A percentile compares a stretch with the other conserved stretches of the same genome.
These are phyloP conservation scores for Caenorhabditis japonica DNA, from an alignment of 2,888 invertebrate genomes.

Conservation along the genomic window DNA sequence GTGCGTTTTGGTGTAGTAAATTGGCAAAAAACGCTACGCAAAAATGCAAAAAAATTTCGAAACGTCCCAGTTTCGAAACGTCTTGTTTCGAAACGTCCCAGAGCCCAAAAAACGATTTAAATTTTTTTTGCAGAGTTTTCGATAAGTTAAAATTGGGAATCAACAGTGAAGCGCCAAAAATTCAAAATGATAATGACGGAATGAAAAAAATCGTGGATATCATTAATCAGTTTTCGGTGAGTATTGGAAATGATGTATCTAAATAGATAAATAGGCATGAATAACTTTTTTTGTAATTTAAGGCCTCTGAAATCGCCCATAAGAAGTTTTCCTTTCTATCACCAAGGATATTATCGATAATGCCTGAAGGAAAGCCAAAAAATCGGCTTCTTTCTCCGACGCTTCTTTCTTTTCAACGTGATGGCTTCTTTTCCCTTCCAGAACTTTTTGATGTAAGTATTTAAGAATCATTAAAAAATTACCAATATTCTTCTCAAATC, in stretches of 20 bases:
- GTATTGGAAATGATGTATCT: too few relatives aligned
- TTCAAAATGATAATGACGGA: constrained; percentile 37
- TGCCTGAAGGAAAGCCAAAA: constrained; percentile 59
- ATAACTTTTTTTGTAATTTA: too few relatives aligned
- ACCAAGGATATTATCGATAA: constrained; percentile 64
- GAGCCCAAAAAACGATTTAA: not conserved
- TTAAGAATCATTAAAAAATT: too few relatives aligned
- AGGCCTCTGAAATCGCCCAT: constrained; percentile 28
- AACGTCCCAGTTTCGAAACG: too few relatives aligned
- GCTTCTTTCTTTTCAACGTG: constrained; percentile 69
- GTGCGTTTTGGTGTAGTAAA: too few relatives aligned
- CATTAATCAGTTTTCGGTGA: constrained; percentile 51
- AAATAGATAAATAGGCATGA: too few relatives aligned
- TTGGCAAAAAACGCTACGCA: too few relatives aligned
- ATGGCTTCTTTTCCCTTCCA: constrained; percentile 70
- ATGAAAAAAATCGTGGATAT: constrained; percentile 49
- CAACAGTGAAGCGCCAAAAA: constrained; percentile 49
- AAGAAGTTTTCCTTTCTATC: constrained; percentile 65
- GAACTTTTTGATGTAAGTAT: constrained; percentile 63
- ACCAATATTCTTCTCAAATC: too few relatives aligned
- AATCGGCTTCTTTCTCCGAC: constrained; percentile 66
- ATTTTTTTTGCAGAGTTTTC: constrained; percentile 44
- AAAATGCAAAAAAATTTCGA: too few relatives aligned
- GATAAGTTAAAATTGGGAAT: constrained; percentile 53
- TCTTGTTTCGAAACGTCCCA: too few relatives aligned